phyloP scores from a whole-genome alignment of 2,797 vertebrate genomes.

The Vespertilio murinus region DNA sequence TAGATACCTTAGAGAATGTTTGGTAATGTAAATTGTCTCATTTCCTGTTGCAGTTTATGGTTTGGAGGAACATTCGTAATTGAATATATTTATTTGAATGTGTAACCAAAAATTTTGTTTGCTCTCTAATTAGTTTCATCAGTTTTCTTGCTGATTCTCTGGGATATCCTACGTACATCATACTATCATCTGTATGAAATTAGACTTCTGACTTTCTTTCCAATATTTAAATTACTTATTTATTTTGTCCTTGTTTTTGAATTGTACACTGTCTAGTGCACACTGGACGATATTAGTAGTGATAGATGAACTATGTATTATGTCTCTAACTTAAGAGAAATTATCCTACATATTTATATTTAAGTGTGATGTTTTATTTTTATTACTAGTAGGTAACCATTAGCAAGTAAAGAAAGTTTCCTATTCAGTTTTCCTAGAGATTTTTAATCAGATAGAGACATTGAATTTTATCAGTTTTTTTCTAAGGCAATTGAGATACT shows the following conservation, averaged over 20 bases:
- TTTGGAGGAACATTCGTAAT: neutral
- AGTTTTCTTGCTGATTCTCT: conserved; percentile 35
- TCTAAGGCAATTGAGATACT: neutral
- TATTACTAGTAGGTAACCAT: neutral
- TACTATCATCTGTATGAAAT: neutral
- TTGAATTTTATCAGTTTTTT: neutral
- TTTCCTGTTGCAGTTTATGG: conserved; percentile 27
- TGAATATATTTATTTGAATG: neutral
- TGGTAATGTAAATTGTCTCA: neutral
- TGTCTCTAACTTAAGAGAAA: neutral
- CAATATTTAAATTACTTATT: neutral
- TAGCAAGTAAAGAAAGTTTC: neutral
- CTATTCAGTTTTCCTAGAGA: neutral
- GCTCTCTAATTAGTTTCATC: conserved; percentile 54
- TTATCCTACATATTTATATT: neutral
- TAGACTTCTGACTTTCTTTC: conserved; percentile 27
- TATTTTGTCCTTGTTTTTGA: neutral
- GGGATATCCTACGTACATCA: neutral
- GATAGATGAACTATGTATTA: neutral
- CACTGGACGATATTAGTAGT: neutral
- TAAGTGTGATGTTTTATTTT: neutral
- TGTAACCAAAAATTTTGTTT: conserved; percentile 48
- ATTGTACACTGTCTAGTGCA: neutral
- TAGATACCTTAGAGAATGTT: neutral
- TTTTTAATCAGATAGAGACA: neutral